These are phyloP conservation scores for Crypturellus undulatus DNA, from an alignment of 2,113 vertebrate species.

Conservation along the genomic window DNA sequence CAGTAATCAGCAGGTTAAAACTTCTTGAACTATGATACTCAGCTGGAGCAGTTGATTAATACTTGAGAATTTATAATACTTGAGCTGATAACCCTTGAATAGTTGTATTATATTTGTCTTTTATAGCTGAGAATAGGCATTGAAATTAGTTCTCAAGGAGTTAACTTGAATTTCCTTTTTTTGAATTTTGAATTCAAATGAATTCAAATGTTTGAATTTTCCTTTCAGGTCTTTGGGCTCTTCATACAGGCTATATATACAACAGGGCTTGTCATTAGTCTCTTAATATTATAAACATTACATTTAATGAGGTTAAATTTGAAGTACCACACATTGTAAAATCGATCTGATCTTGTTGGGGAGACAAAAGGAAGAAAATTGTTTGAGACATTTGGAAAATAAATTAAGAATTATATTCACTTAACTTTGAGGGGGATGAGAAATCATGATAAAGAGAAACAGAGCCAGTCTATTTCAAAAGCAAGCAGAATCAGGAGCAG, in stretches of 20 bases:
- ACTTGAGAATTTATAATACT: not conserved
- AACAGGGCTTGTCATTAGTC: slow-evolving; percentile 43
- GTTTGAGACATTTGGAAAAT: slow-evolving; percentile 55
- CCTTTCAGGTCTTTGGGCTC: not conserved
- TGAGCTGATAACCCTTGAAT: not conserved
- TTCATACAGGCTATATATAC: slow-evolving; percentile 32
- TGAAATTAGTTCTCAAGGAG: slow-evolving; percentile 17
- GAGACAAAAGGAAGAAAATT: slow-evolving; percentile 56
- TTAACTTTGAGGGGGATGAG: slow-evolving; percentile 44
- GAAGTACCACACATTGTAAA: slow-evolving; percentile 60
- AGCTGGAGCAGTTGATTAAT: not conserved
- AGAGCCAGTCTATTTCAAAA: not conserved
- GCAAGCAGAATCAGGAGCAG: not conserved
- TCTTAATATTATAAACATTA: slow-evolving; percentile 64
- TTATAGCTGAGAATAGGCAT: not conserved
- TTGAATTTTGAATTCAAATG: too few relatives aligned
- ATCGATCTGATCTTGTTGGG: slow-evolving; percentile 39
- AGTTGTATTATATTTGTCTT: not conserved
- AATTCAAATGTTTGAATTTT: too few relatives aligned
- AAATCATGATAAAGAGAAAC: not conserved
- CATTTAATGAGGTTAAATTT: slow-evolving; percentile 68
- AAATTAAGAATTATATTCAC: slow-evolving; percentile 54
- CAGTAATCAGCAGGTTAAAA: not conserved
- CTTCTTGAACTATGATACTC: not conserved
- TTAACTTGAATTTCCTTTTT: too few relatives aligned